Conservation (phyloP, 2,797 vertebrate species). For the Ptychobarbus kaznakovi region DNA sequence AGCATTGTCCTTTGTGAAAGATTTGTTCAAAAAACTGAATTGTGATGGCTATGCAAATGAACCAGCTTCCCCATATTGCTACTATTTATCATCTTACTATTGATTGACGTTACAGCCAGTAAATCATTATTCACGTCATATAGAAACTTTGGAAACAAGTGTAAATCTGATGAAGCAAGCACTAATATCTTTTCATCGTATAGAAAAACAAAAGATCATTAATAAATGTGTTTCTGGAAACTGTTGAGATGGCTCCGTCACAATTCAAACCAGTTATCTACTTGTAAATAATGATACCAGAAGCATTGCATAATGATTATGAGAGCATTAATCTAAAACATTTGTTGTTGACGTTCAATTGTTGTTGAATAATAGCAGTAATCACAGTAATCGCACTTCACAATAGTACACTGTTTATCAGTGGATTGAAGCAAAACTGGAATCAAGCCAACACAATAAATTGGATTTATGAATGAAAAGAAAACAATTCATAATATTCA, state of each 20-base stretch:
- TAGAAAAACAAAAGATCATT: slow-evolving; percentile 6
- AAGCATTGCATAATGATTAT: slow-evolving; percentile 7
- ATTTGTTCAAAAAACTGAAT: background rate
- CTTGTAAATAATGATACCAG: slow-evolving; percentile 26
- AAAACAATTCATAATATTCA: slow-evolving; percentile 1
- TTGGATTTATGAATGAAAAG: slow-evolving; percentile 1
- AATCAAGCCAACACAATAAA: slow-evolving; percentile 13
- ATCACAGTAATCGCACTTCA: slow-evolving; percentile 27
- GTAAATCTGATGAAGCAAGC: background rate
- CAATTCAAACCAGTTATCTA: slow-evolving; percentile 27
- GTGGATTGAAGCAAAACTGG: slow-evolving; percentile 2
- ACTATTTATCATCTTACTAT: background rate
- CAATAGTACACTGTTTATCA: slow-evolving; percentile 25
- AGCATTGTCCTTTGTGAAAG: background rate
- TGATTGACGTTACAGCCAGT: background rate
- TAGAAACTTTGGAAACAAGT: background rate
- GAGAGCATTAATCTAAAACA: slow-evolving; percentile 23
- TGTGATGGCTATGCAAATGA: slow-evolving; percentile 10
- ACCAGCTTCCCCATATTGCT: background rate
- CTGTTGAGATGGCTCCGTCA: background rate
- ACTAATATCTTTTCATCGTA: background rate
- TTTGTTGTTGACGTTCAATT: slow-evolving; percentile 12
- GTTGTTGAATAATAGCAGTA: slow-evolving; percentile 11
- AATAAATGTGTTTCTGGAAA: slow-evolving; percentile 9
- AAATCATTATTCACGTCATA: background rate